Conservation (phyloP, 2,888 invertebrate genomes). For the Steromphala cineraria region DNA sequence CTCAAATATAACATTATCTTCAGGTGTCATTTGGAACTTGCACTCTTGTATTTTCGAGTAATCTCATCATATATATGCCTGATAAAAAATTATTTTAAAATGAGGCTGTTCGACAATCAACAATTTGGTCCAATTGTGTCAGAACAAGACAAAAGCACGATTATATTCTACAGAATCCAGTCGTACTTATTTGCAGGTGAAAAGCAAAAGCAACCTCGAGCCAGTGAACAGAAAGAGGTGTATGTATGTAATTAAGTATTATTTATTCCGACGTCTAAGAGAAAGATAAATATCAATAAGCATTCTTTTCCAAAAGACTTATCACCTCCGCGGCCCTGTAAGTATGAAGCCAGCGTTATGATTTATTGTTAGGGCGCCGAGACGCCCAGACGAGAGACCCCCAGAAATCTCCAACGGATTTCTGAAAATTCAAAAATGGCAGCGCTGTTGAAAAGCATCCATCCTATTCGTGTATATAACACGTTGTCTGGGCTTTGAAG, state of each 20-base stretch:
- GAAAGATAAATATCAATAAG: background rate
- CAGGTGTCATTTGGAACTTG: too few species aligned
- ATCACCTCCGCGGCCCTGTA: background rate
- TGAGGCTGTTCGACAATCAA: too few species aligned
- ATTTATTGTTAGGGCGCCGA: background rate
- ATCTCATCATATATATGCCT: too few species aligned
- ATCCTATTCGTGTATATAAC: background rate
- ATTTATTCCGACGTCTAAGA: background rate
- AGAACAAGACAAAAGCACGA: too few species aligned
- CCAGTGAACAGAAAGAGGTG: background rate
- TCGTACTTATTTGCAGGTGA: too few species aligned
- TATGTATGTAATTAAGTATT: background rate
- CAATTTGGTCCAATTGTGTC: too few species aligned
- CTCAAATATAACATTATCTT: too few species aligned
- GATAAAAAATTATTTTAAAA: too few species aligned
- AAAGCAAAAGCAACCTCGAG: too few species aligned
- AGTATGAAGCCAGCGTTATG: background rate
- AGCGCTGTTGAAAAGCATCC: background rate
- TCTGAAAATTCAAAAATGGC: conserved; percentile 10
- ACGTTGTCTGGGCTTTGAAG: background rate
- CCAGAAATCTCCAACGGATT: background rate
- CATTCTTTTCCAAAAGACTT: background rate
- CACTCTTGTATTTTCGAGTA: too few species aligned
- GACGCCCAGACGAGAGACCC: background rate
- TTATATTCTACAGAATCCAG: too few species aligned